Base-by-base conservation (phyloP, 1,140 invertebrate species). In the Bombus waltoni region DNA sequence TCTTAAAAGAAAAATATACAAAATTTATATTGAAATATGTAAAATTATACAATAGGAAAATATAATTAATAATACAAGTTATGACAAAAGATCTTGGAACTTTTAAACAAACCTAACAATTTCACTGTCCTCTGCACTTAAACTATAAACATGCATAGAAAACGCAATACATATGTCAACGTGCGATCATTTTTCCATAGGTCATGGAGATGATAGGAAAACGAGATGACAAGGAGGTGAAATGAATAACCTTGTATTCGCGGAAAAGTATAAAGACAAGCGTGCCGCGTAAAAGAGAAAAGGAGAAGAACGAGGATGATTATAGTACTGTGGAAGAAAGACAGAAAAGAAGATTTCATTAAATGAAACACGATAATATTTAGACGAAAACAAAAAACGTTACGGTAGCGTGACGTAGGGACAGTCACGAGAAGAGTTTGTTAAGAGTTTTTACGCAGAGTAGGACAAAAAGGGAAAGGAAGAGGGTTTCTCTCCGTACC, bases 111-210 rank as follows among this genome's bases (percentile, higher is more conserved):
- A 77, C 42, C 3, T 25, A 44, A 65, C 32, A 47, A 15, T 65
- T 59, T 25, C 15, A 71, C 11, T 71, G 10, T n/a, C n/a, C n/a
- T 79, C 25, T 35, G n/a, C 8, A 11, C 0, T 78, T 38, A 9
- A 35, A 35, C 22, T 70, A 38, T 59, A 76, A 38, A 80, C 44
- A 72, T 76, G 5, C 35, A 53, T 11, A 70, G 1, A 53, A 79
- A 38, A 77, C 25, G 28, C 35, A 2, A 40, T 47, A 28, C 44
- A 84, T 72, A 87, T 84, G 72, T 87, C 74, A 87, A 76, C n/a
- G 28, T 57, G 38, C 73, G 5, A 47, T 44, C 10, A 57, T 32
- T 71, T 83, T n/a, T 85, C 40, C 68, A n/a, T 68, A 18, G 35
- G 9, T 83, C 18, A 25, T 28, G 9, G 35, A 47, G 28, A 62